phyloP scores from a whole-genome alignment of 2,113 vertebrate species.

The Misgurnus anguillicaudatus region DNA sequence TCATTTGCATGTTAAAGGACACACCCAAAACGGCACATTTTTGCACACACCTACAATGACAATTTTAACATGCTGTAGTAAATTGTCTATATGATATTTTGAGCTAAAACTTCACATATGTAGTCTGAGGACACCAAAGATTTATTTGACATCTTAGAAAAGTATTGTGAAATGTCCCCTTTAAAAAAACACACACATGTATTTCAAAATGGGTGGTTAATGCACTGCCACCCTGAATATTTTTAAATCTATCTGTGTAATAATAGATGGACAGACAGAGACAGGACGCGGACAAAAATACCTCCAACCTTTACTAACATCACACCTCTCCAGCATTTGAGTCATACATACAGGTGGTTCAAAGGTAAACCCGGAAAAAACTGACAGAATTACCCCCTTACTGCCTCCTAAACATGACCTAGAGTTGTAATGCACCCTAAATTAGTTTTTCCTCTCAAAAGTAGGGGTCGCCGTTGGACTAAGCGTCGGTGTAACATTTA shows the following conservation, averaged over 20 bases:
- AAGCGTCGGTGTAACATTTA: background rate
- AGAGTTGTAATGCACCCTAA: background rate
- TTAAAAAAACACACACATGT: background rate
- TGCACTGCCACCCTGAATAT: background rate
- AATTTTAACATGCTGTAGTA: too few relatives aligned
- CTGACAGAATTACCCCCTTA: background rate
- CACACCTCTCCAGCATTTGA: too few relatives aligned
- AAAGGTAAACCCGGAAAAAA: background rate
- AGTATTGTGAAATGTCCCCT: too few relatives aligned
- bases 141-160: too few relatives aligned
- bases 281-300: background rate
- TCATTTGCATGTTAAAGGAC: too few relatives aligned
- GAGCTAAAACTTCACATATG: too few relatives aligned
- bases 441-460: constrained; percentile 4
- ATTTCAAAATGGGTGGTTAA: constrained; percentile 4
- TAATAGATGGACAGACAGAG: background rate
- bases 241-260: constrained; percentile 20
- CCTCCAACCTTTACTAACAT: too few relatives aligned
- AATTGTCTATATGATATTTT: too few relatives aligned
- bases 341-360: too few relatives aligned
- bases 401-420: constrained; percentile 41
- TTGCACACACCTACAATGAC: too few relatives aligned
- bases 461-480: constrained; percentile 29
- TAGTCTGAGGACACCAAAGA: too few relatives aligned
- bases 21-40: too few relatives aligned